Evolutionary conservation across 37 sponge, comb jelly and placozoan species (phyloP).

Genomic region (Oopsacas minuta): DNA sequence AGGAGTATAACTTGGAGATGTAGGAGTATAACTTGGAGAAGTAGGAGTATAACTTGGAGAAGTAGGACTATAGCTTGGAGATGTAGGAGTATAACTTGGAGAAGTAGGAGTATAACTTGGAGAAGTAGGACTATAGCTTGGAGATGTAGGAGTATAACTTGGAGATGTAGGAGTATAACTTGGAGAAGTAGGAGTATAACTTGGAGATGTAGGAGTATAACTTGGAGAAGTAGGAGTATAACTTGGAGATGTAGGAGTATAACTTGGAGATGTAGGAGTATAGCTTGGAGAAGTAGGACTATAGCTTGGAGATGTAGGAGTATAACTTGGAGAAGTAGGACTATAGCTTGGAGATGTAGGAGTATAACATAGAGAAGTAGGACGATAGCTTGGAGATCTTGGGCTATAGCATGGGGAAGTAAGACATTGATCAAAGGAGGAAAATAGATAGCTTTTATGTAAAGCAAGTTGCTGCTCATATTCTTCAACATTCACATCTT

Average conservation of each 20-base stretch:
- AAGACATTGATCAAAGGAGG: too few species aligned
- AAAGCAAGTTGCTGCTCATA: too few species aligned
- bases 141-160: neutral
- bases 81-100: neutral
- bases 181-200: neutral
- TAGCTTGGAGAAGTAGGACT: neutral
- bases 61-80: neutral
- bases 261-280: neutral
- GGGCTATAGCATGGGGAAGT: too few species aligned
- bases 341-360: neutral
- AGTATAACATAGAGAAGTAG: neutral
- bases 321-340: neutral
- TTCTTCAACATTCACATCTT: too few species aligned
- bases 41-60: neutral
- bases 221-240: neutral
- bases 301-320: neutral
- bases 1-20: neutral
- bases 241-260: neutral
- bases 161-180: neutral
- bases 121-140: neutral
- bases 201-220: neutral
- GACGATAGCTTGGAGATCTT: neutral
- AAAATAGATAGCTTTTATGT: too few species aligned
- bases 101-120: neutral
- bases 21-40: neutral